Base-by-base conservation (phyloP, 2,797 vertebrate species). In the Tangara arthus region DNA sequence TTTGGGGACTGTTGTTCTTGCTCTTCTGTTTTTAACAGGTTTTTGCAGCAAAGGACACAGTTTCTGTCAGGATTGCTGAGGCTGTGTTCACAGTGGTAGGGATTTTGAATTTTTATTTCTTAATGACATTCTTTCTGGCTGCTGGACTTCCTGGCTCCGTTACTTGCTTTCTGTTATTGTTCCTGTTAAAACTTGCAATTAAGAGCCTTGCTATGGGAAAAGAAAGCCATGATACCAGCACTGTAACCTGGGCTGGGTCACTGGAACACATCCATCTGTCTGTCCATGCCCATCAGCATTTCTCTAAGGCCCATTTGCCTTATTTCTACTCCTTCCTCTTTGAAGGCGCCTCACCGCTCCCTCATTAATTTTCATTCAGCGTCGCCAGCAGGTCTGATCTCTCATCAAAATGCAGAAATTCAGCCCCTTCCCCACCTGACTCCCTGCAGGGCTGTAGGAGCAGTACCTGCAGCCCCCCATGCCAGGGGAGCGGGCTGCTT, bases 51-150 rank as follows among this genome's bases (percentile, higher is more conserved):
- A 52, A 87, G 57, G 35, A 49, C 66, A 19, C 0, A 0, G n/a
- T 81, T 93, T 90, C 59, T 81, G 13, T 59, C 65, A 82, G 41
- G 72, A 66, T 4, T 52, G 50, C 55, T 53, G n/a, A 41, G 52
- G 55, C 26, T 83, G 35, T 34, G 53, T 59, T 95, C 70, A 39
- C 85, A 49, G 44, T 5, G 0, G 69, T 61, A 69, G 35, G 22
- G 79, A 95, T 19, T 49, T 88, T 63, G 68, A 83, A 86, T 88
- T 91, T 84, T 81, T 82, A 73, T 88, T 92, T 93, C n/a, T 73
- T 92, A 80, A 89, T 85, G 11, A 39, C 0, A 3, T 83, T 87
- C 52, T 66, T 87, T 76, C 86, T 57, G 70, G 52, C 82, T 92
- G 69, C 57, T 42, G 81, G 88, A 78, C 26, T 87, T 90, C 44